These are phyloP conservation scores for Cinclus mexicanus DNA, from an alignment of 2,113 vertebrate genomes.

Conservation along the genomic window DNA sequence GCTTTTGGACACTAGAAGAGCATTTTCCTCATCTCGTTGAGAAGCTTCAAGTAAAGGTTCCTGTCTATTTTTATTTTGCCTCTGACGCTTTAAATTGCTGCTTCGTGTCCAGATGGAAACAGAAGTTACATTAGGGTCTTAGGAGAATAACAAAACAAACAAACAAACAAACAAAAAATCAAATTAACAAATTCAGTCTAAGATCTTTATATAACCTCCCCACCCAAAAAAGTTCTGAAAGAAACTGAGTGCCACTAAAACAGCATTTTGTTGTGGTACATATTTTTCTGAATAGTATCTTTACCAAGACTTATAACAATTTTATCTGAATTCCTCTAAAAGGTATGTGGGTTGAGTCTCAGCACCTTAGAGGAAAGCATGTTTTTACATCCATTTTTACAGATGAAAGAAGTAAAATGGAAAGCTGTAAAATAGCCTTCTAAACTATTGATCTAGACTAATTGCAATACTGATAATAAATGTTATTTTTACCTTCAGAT, in stretches of 20 bases:
- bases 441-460: background rate
- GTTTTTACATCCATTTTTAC: background rate
- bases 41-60: constrained; percentile 39
- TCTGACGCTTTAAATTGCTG: constrained; percentile 71
- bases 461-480: background rate
- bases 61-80: constrained; percentile 48
- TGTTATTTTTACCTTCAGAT: constrained; percentile 72
- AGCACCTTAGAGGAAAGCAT: background rate
- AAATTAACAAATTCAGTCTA: background rate
- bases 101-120: constrained; percentile 51
- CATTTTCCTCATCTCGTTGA: constrained; percentile 33
- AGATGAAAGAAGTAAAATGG: background rate
- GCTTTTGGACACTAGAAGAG: constrained; percentile 6
- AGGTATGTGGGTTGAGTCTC: background rate
- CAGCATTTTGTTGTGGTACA: background rate
- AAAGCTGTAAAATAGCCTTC: background rate
- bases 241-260: background rate
- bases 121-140: constrained; percentile 46
- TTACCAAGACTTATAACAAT: background rate
- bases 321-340: background rate
- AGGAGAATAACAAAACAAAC: background rate
- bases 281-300: background rate
- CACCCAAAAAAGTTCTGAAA: background rate
- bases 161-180: background rate
- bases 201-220: background rate